Percentiles rank a stretch among this genome's conserved stretches.
phyloP scores from a whole-genome alignment of 2,797 vertebrate species.

The Callimico goeldii region DNA sequence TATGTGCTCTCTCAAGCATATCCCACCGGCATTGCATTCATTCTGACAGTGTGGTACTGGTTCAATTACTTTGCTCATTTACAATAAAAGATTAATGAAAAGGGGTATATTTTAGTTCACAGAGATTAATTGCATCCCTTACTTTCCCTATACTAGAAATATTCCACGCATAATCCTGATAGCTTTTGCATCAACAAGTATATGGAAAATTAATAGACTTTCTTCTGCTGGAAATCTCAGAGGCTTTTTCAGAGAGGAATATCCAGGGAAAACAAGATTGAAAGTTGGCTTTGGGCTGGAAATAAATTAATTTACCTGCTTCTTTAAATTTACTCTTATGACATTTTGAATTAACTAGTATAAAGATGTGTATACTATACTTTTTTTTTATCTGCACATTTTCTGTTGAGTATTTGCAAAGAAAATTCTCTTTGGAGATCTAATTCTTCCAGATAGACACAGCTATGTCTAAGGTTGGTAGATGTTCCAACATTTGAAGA shows the following conservation, averaged over 20 bases:
- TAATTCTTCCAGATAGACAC: background rate
- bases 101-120: conserved; percentile 93
- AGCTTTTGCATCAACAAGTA: conserved; percentile 92
- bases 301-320: conserved; percentile 85
- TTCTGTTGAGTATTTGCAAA: conserved; percentile 54
- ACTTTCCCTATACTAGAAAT: conserved; percentile 89
- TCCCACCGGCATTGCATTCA: conserved; percentile 90
- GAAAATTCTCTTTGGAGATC: conserved; percentile 48
- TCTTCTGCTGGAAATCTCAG: conserved; percentile 87
- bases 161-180: conserved; percentile 92
- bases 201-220: conserved; percentile 94
- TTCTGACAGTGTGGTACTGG: conserved; percentile 88
- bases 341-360: conserved; percentile 81
- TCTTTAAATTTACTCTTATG: conserved; percentile 80
- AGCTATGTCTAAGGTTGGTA: conserved; percentile 1
- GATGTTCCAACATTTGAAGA: conserved; percentile 22
- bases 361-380: conserved; percentile 58
- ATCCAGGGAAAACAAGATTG: conserved; percentile 85
- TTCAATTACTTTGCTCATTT: conserved; percentile 92
- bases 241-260: conserved; percentile 83
- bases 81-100: conserved; percentile 96
- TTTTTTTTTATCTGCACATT: conserved; percentile 41
- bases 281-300: conserved; percentile 82
- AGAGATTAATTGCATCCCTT: conserved; percentile 94
- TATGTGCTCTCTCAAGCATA: conserved; percentile 88